Percentiles rank a stretch among this genome's conserved stretches.
These are phyloP conservation scores for Formicarius rufipectus DNA, from an alignment of 2,113 vertebrate species.

Conservation along the genomic window DNA sequence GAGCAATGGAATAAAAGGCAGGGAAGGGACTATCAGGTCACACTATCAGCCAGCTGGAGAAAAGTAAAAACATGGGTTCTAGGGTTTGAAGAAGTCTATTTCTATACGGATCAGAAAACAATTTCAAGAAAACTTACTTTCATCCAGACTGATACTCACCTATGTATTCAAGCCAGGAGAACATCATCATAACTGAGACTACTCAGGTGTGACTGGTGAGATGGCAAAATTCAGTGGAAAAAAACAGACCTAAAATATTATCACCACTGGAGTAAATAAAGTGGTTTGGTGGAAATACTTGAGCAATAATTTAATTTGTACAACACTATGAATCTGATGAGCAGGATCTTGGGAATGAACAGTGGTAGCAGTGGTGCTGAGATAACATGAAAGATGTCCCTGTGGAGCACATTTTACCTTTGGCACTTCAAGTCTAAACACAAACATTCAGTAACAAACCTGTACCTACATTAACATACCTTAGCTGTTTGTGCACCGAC, in stretches of 20 bases:
- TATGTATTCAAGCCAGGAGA: not conserved
- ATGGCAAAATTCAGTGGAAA: not conserved
- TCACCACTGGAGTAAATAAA: not conserved
- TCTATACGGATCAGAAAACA: not conserved
- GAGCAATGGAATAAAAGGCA: not conserved
- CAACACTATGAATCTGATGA: not conserved
- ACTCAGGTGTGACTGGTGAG: not conserved
- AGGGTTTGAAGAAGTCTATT: not conserved
- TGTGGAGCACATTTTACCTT: not conserved
- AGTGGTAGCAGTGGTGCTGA: not conserved
- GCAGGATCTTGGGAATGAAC: not conserved
- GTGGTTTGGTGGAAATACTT: not conserved
- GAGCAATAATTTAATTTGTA: not conserved
- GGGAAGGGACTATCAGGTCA: not conserved
- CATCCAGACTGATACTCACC: not conserved
- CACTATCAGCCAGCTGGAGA: not conserved
- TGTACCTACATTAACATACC: accelerated
- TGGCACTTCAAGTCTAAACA: not conserved
- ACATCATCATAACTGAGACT: not conserved
- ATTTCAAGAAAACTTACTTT: not conserved
- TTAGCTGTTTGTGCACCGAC: not conserved
- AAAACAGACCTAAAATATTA: not conserved
- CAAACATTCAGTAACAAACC: not conserved
- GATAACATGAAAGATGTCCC: not conserved
- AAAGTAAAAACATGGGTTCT: not conserved